Conservation (phyloP, 2,797 vertebrate species). For the Sebastes minor region DNA sequence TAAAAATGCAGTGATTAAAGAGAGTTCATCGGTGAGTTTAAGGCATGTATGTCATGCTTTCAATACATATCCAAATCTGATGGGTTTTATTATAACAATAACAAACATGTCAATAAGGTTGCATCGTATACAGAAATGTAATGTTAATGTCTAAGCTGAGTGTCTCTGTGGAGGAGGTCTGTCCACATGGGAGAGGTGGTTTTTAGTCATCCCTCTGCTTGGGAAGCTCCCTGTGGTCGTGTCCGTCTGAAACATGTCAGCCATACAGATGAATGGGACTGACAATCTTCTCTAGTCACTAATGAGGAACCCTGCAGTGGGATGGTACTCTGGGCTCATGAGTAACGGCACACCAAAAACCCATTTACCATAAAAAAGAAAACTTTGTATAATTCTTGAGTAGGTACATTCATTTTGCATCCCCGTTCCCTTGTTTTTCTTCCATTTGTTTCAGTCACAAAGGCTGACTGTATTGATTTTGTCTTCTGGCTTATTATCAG, state of each 20-base stretch:
- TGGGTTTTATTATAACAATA: not conserved
- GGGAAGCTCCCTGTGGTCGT: slow-evolving; percentile 34
- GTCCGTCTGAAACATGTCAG: slow-evolving; percentile 52
- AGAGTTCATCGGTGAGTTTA: not conserved
- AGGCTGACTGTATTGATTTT: not conserved
- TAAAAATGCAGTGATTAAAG: not conserved
- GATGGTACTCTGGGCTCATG: slow-evolving; percentile 19
- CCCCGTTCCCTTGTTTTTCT: not conserved
- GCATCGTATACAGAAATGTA: not conserved
- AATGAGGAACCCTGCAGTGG: slow-evolving; percentile 66
- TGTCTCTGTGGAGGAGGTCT: slow-evolving; percentile 6
- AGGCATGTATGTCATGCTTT: not conserved
- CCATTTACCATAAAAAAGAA: slow-evolving; percentile 1
- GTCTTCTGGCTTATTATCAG: not conserved
- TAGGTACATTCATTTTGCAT: not conserved
- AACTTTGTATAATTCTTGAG: not conserved
- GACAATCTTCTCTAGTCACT: slow-evolving; percentile 55
- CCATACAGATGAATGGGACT: slow-evolving; percentile 47
- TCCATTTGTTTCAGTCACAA: not conserved
- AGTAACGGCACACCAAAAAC: slow-evolving; percentile 20
- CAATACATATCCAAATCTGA: not conserved
- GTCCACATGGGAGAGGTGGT: slow-evolving; percentile 17
- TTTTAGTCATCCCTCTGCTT: slow-evolving; percentile 37
- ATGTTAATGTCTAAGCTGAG: slow-evolving; percentile 12
- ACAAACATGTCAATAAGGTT: not conserved